phyloP scores from a whole-genome alignment of 2,797 vertebrate species.

The Zenarchopterus dispar region DNA sequence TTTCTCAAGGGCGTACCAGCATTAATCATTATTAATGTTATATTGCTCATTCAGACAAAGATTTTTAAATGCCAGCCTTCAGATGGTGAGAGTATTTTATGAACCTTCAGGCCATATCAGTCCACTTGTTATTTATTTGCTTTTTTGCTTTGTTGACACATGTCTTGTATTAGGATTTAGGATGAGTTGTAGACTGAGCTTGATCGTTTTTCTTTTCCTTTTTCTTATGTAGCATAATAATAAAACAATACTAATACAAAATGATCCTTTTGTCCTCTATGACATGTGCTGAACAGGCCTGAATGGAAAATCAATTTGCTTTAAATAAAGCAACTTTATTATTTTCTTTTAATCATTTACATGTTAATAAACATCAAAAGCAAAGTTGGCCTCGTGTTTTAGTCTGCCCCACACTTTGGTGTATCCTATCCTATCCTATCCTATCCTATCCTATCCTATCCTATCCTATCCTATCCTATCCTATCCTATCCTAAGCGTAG shows the following conservation, averaged over 20 bases:
- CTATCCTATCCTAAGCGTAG: neutral
- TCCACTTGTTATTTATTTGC: slow-evolving; percentile 62
- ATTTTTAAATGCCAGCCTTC: slow-evolving; percentile 39
- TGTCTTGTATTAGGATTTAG: slow-evolving; percentile 59
- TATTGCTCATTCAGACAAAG: slow-evolving; percentile 44
- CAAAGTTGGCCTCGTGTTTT: too few relatives aligned
- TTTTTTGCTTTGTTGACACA: slow-evolving; percentile 64
- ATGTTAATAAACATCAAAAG: too few relatives aligned
- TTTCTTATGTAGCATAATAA: slow-evolving; percentile 50
- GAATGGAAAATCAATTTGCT: too few relatives aligned
- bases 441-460: neutral
- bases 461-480: neutral
- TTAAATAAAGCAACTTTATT: too few relatives aligned
- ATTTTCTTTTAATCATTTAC: too few relatives aligned
- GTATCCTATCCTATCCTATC: neutral
- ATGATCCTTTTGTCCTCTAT: slow-evolving; percentile 5
- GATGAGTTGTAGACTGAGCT: slow-evolving; percentile 60
- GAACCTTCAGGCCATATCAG: slow-evolving; percentile 61
- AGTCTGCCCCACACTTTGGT: too few relatives aligned
- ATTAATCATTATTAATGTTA: slow-evolving; percentile 33
- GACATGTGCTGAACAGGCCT: too few relatives aligned
- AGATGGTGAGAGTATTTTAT: slow-evolving; percentile 43
- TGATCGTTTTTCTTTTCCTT: slow-evolving; percentile 45
- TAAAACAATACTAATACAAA: slow-evolving; percentile 59
- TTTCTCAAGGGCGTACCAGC: slow-evolving; percentile 37